Conservation (phyloP, 2,113 vertebrate species). For the Chinchilla lanigera region DNA sequence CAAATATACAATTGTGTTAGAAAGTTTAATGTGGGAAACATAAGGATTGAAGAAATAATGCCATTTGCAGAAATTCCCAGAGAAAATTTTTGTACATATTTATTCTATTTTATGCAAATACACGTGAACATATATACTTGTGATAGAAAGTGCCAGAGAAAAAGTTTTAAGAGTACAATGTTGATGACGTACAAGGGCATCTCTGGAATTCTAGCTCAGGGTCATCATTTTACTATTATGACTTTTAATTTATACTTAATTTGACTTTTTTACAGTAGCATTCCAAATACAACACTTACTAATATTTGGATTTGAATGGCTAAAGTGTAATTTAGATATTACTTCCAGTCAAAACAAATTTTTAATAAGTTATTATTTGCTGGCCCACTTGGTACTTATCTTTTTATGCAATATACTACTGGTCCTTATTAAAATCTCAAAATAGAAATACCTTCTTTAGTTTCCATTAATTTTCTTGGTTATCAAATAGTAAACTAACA, state of each 20-base stretch:
- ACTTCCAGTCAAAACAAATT: neutral
- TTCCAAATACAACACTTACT: neutral
- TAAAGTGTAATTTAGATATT: neutral
- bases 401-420: neutral
- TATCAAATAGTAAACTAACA: neutral
- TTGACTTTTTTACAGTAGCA: neutral
- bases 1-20: neutral
- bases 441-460: neutral
- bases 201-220: neutral
- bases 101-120: slow-evolving; percentile 10
- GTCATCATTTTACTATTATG: neutral
- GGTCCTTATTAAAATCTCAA: neutral
- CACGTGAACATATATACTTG: neutral
- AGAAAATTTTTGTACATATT: neutral
- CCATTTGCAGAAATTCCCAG: neutral
- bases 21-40: neutral
- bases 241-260: neutral
- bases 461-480: neutral
- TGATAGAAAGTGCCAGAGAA: neutral
- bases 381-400: neutral
- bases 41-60: neutral
- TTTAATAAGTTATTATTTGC: neutral
- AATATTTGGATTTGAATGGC: neutral
- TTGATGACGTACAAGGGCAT: neutral
- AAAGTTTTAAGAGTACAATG: neutral